A percentile compares a stretch with the other conserved stretches of the same genome.
These are phyloP conservation scores for Hyperoodon ampullatus DNA, from an alignment of 2,113 vertebrate species.

Conservation along the genomic window DNA sequence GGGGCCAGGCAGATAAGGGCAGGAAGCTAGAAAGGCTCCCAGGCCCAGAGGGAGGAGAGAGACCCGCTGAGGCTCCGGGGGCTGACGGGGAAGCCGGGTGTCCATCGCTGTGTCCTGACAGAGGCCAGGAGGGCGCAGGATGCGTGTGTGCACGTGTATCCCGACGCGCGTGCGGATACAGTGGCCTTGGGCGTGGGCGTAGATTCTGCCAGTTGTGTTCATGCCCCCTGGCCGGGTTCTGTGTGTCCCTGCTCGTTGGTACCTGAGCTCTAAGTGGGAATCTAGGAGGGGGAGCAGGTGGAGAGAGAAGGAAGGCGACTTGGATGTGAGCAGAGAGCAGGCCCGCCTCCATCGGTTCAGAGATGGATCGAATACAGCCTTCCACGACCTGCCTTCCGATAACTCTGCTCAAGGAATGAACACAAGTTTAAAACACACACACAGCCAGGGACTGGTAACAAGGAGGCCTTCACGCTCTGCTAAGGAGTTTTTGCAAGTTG, in stretches of 20 bases:
- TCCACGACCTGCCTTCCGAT: conserved; percentile 6
- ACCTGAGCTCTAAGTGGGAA: neutral
- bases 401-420: conserved; percentile 39
- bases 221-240: accelerated
- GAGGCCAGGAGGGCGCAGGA: neutral
- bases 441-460: conserved; percentile 28
- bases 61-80: neutral
- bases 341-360: neutral
- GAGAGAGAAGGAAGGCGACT: neutral
- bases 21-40: neutral
- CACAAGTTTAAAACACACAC: conserved; percentile 60
- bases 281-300: neutral
- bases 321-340: neutral
- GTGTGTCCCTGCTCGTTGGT: neutral
- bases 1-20: neutral
- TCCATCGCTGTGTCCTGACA: neutral
- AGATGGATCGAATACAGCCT: neutral
- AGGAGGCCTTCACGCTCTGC: conserved; percentile 11
- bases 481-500: conserved; percentile 43
- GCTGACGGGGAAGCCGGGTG: neutral
- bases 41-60: neutral
- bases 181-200: neutral
- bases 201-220: neutral
- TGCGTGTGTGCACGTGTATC: accelerated
- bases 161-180: neutral